A percentile compares a stretch with the other conserved stretches of the same genome.
Conservation (phyloP, 2,113 vertebrate genomes). For the Aythya baeri region DNA sequence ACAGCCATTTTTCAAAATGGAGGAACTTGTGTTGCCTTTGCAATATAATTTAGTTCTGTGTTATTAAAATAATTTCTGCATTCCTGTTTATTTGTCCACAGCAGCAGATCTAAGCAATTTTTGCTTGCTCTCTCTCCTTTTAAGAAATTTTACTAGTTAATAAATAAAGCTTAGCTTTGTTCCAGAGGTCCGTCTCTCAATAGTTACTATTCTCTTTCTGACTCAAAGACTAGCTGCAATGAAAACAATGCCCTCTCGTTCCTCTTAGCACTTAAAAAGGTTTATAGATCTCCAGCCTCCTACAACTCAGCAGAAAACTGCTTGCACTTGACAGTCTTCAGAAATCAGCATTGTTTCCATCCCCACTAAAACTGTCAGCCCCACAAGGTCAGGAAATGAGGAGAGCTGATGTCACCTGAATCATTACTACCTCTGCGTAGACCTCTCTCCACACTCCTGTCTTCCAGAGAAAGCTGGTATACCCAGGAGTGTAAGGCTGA, state of each 20-base stretch:
- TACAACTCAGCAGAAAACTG: slow-evolving; percentile 80
- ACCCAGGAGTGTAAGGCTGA: slow-evolving; percentile 36
- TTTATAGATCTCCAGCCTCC: slow-evolving; percentile 81
- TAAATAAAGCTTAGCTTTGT: slow-evolving; percentile 66
- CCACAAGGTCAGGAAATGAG: slow-evolving; percentile 68
- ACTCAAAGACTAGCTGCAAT: slow-evolving; percentile 63
- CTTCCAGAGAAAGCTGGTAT: slow-evolving; percentile 26
- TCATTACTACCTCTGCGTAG: slow-evolving; percentile 24
- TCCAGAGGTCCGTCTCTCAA: slow-evolving; percentile 31
- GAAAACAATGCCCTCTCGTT: slow-evolving; percentile 66
- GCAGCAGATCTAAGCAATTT: slow-evolving; percentile 45
- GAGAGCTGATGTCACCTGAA: slow-evolving; percentile 56
- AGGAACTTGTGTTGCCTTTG: not conserved
- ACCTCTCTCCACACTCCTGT: not conserved
- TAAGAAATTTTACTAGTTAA: slow-evolving; percentile 71
- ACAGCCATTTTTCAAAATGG: not conserved
- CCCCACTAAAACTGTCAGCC: slow-evolving; percentile 57
- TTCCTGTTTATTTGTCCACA: not conserved
- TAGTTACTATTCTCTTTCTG: slow-evolving; percentile 41
- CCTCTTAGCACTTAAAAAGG: slow-evolving; percentile 73
- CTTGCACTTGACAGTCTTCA: slow-evolving; percentile 74
- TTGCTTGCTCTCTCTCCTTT: slow-evolving; percentile 63
- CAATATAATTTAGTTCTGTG: slow-evolving; percentile 1
- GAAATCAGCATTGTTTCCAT: slow-evolving; percentile 66
- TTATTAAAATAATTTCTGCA: not conserved